Base-by-base conservation (phyloP, 1,140 invertebrate species). In the Amyelois transitella region DNA sequence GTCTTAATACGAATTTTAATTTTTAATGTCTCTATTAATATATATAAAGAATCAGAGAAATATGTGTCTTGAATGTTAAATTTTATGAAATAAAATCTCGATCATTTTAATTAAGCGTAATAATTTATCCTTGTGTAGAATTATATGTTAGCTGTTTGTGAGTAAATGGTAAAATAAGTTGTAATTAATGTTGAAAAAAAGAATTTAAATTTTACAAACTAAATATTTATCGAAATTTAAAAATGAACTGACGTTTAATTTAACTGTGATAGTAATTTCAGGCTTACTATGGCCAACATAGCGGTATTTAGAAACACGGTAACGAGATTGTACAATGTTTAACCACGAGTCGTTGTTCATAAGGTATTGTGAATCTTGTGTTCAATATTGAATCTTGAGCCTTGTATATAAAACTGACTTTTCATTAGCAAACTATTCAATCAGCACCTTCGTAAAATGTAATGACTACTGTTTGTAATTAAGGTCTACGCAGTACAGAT, bases 231-330 rank as follows among this genome's bases (percentile, higher is more conserved):
- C 6, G n/a, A 38, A 38, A 38, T 10, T 38, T n/a, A 14, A 14
- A 14, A 38, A 38, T 14, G 32, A n/a, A 38, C 32, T 38, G 32
- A 38, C 32, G n/a, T 38, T 38, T 38, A 38, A 38, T 51, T 24
- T 38, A 51, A 51, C 49, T 51, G 49, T 51, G 49, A 51, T 51
- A 51, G 49, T 32, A 18, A 51, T 32, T 32, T 51, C 25, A 32
- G 49, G 49, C 25, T 32, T 24, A 24, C 4, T 24, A 3, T 10
- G 17, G 32, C n/a, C 32, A 2, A 5, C 12, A 38, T 38, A 38
- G 32, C 32, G 32, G 1, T 38, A 38, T 38, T 38, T 38, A 38
- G 32, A 2, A 14, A 4, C n/a, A 14, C n/a, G n/a, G 7, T 14
- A 38, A 8, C 3, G 22, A 24, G 8, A 24, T 5, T 8, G 22